Percentiles rank a stretch among this genome's conserved stretches.
Conservation (phyloP, 2,797 vertebrate genomes). For the Ambastaia sidthimunki region DNA sequence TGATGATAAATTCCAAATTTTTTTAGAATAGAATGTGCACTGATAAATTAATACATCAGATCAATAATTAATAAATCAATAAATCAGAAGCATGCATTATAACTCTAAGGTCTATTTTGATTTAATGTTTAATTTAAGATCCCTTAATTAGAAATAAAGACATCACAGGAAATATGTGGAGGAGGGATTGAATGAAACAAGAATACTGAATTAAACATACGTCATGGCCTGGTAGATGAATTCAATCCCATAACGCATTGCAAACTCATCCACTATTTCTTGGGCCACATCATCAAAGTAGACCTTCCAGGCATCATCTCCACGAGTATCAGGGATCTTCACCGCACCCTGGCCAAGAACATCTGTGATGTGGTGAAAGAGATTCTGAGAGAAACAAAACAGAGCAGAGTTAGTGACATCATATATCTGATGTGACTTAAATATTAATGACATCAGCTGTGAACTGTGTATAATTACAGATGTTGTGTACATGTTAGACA, state of each 20-base stretch:
- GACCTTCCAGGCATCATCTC: slow-evolving; percentile 96
- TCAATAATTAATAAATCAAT: too few relatives aligned
- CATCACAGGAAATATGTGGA: background rate
- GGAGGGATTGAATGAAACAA: background rate
- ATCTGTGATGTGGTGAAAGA: slow-evolving; percentile 95
- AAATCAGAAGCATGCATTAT: background rate
- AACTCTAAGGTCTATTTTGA: background rate
- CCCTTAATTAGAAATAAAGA: background rate
- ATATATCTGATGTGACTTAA: background rate
- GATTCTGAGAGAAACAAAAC: slow-evolving; percentile 81
- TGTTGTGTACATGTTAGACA: background rate
- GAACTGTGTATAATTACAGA: too few relatives aligned
- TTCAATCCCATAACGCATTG: slow-evolving; percentile 98
- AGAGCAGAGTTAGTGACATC: slow-evolving; percentile 9
- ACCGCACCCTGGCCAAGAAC: slow-evolving; percentile 88
- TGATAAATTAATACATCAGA: too few relatives aligned
- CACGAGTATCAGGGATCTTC: slow-evolving; percentile 90
- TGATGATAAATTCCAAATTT: too few relatives aligned
- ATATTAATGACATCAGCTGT: background rate
- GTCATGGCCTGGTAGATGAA: slow-evolving; percentile 99
- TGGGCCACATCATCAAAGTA: slow-evolving; percentile 97
- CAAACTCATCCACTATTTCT: slow-evolving; percentile 97
- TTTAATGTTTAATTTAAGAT: background rate
- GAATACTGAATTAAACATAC: slow-evolving; percentile 75
- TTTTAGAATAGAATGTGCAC: too few relatives aligned